Percentiles rank a stretch among this genome's conserved stretches.
Conservation (phyloP, 1,140 invertebrate species). For the Tenebrio molitor region DNA sequence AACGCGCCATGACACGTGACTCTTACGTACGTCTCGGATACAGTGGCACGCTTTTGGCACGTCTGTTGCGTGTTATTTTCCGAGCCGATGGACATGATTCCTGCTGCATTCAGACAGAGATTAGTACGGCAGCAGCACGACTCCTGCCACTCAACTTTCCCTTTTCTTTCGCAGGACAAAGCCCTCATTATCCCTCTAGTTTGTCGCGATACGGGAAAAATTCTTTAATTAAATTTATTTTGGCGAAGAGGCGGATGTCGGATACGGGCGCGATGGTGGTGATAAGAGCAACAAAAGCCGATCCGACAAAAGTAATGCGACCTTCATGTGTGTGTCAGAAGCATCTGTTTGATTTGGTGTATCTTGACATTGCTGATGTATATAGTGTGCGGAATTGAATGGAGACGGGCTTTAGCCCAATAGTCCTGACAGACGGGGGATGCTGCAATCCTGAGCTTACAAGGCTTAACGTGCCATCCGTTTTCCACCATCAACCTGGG, state of each 20-base stretch:
- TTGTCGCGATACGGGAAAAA: neutral
- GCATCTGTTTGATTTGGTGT: constrained; percentile 41
- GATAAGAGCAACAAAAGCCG: constrained; percentile 18
- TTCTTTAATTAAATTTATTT: constrained; percentile 17
- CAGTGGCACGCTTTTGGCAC: neutral
- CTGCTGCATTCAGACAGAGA: constrained; percentile 60
- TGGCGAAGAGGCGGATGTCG: neutral
- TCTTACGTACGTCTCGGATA: neutral
- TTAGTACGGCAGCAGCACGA: constrained; percentile 59
- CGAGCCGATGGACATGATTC: constrained; percentile 62
- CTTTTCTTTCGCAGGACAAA: constrained; percentile 36
- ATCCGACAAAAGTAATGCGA: constrained; percentile 19
- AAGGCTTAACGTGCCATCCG: constrained; percentile 46
- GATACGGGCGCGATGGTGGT: constrained; percentile 12
- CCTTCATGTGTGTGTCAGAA: constrained; percentile 37
- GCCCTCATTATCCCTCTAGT: constrained; percentile 20
- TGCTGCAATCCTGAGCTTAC: constrained; percentile 41
- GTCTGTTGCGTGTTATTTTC: constrained; percentile 60
- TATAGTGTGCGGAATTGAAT: constrained; percentile 23
- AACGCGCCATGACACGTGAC: too few species aligned
- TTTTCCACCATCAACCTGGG: constrained; percentile 44
- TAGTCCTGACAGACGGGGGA: constrained; percentile 24
- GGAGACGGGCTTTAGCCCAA: constrained; percentile 27
- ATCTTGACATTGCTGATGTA: constrained; percentile 26
- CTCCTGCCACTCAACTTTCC: constrained; percentile 60